A percentile compares a stretch with the other conserved stretches of the same genome.
phyloP scores from a whole-genome alignment of 1,140 invertebrate species.

The Epicauta chinensis region DNA sequence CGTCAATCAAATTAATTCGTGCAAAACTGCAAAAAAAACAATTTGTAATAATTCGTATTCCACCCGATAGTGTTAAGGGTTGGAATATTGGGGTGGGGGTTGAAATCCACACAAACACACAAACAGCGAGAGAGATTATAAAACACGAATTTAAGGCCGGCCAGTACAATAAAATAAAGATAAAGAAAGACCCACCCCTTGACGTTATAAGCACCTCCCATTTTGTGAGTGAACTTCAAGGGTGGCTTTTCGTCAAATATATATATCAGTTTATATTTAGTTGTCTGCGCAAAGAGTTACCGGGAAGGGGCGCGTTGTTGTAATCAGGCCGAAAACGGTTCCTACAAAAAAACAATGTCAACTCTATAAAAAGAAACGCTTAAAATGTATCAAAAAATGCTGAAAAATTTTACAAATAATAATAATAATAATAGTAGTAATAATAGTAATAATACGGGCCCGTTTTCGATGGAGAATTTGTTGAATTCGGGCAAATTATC shows the following conservation, averaged over 20 bases:
- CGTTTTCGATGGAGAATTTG: slow-evolving; percentile 42
- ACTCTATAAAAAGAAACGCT: no score
- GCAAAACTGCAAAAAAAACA: no score
- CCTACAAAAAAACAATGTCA: not conserved
- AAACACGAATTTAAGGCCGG: slow-evolving; percentile 25
- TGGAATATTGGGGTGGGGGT: no score
- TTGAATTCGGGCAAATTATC: slow-evolving; percentile 35
- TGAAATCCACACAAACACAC: no score
- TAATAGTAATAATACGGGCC: slow-evolving; percentile 35
- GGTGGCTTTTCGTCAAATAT: slow-evolving; percentile 28
- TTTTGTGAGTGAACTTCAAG: slow-evolving; percentile 21
- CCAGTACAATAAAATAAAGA: slow-evolving; percentile 26
- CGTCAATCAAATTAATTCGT: no score
- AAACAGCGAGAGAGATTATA: slow-evolving; percentile 17
- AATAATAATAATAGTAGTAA: no score
- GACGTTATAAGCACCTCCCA: slow-evolving; percentile 29
- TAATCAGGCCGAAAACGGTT: no score
- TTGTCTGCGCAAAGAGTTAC: slow-evolving; percentile 10
- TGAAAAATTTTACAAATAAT: slow-evolving; percentile 27
- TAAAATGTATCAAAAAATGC: slow-evolving; percentile 29
- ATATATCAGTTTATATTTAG: slow-evolving; percentile 29
- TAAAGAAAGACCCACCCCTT: slow-evolving; percentile 37
- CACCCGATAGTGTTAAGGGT: no score
- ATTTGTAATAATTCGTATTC: no score
- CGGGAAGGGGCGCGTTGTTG: no score